These are phyloP conservation scores for Karalla daura DNA, from an alignment of 2,797 vertebrate species.

Conservation along the genomic window DNA sequence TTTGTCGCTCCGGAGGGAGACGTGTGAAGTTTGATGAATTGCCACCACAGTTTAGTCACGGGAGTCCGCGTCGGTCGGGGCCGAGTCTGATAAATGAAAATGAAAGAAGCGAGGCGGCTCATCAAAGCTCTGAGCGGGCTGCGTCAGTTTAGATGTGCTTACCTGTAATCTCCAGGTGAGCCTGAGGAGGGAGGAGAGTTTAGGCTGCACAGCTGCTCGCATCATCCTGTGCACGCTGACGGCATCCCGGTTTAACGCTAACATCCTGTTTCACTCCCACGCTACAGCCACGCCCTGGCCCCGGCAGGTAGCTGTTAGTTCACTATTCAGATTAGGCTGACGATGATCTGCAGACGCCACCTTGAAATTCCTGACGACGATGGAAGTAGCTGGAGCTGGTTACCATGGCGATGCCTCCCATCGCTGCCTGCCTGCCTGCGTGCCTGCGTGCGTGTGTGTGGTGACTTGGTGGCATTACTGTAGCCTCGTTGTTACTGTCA, in stretches of 20 bases:
- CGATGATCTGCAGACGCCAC: background rate
- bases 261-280: background rate
- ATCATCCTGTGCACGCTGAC: background rate
- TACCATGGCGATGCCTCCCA: slow-evolving; percentile 35
- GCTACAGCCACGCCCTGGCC: background rate
- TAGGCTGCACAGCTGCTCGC: background rate
- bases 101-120: background rate
- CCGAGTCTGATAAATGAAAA: background rate
- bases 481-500: slow-evolving; percentile 8
- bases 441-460: too few species aligned
- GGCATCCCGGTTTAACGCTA: background rate
- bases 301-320: background rate
- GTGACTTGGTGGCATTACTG: background rate
- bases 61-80: background rate
- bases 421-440: background rate
- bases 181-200: background rate
- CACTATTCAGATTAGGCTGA: slow-evolving; percentile 2
- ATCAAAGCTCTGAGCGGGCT: background rate
- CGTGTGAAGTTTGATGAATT: background rate
- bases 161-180: background rate
- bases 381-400: slow-evolving; percentile 16
- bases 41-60: background rate
- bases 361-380: slow-evolving; percentile 5
- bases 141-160: background rate
- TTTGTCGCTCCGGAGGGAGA: background rate